Conservation (phyloP, 2,797 vertebrate genomes). For the Tarsius wallacei region DNA sequence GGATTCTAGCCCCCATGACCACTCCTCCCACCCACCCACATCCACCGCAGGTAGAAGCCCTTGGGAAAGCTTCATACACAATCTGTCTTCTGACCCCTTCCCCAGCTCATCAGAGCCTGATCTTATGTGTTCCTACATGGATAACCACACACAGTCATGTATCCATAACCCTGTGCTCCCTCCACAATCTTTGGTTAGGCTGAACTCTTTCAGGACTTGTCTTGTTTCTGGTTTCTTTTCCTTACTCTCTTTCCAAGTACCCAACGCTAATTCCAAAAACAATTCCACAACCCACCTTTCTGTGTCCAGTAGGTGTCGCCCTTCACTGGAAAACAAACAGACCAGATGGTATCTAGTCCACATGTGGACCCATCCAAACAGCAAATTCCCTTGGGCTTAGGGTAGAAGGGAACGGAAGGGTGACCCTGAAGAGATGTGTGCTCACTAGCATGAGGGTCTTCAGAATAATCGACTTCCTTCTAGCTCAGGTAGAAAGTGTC, state of each 20-base stretch:
- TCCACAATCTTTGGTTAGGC: neutral
- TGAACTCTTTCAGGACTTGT: neutral
- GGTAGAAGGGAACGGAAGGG: neutral
- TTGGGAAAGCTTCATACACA: neutral
- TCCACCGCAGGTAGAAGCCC: neutral
- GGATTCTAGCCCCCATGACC: neutral
- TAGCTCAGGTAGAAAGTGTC: neutral
- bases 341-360: fast-evolving
- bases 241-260: neutral
- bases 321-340: neutral
- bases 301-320: constrained; percentile 19
- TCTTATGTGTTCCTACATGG: neutral
- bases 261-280: neutral
- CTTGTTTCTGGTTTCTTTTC: neutral
- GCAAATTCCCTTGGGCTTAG: neutral
- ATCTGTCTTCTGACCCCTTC: neutral
- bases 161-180: neutral
- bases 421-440: neutral
- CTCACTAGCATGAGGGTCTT: neutral
- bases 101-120: neutral
- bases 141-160: neutral
- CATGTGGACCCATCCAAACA: neutral
- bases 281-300: neutral
- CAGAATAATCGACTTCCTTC: neutral
- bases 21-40: neutral